A percentile compares a stretch with the other conserved stretches of the same genome.
phyloP scores from a whole-genome alignment of 1,140 invertebrate species.

The Orius insidiosus region DNA sequence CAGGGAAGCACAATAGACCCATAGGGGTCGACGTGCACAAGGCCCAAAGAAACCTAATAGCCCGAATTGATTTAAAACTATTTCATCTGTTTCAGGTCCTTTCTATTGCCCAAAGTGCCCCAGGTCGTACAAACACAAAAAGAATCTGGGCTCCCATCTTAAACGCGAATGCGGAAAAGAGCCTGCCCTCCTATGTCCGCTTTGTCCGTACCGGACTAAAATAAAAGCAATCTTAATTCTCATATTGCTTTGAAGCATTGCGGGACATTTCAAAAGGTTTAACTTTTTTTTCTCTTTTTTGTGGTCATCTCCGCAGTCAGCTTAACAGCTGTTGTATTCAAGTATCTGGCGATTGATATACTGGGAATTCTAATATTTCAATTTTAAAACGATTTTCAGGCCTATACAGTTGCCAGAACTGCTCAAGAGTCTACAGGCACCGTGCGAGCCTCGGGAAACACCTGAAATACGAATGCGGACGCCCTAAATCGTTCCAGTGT shows the following conservation, averaged over 20 bases:
- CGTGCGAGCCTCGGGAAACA: background rate
- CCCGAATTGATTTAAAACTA: too few relatives aligned
- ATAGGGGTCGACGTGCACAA: too few relatives aligned
- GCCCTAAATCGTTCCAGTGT: background rate
- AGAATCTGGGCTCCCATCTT: slow-evolving; percentile 21
- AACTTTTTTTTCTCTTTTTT: too few relatives aligned
- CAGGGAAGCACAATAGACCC: too few relatives aligned
- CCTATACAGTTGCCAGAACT: background rate
- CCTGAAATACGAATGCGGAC: background rate
- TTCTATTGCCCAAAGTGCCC: slow-evolving; percentile 19
- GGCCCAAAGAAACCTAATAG: too few relatives aligned
- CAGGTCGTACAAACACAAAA: slow-evolving; percentile 24
- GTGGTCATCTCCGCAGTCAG: too few relatives aligned
- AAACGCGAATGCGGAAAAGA: slow-evolving; percentile 36
- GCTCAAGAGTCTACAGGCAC: background rate
- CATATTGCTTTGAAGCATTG: slow-evolving; percentile 23
- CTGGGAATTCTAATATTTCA: too few relatives aligned
- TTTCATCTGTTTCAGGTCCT: too few relatives aligned
- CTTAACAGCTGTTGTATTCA: too few relatives aligned
- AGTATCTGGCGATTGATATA: too few relatives aligned
- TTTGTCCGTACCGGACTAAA: slow-evolving; percentile 30
- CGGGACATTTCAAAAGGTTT: too few relatives aligned
- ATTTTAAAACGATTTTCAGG: too few relatives aligned
- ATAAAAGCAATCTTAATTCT: slow-evolving; percentile 28
- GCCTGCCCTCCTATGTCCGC: slow-evolving; percentile 34